phyloP scores from a whole-genome alignment of 1,140 invertebrate species.

The Callitettix versicolor region DNA sequence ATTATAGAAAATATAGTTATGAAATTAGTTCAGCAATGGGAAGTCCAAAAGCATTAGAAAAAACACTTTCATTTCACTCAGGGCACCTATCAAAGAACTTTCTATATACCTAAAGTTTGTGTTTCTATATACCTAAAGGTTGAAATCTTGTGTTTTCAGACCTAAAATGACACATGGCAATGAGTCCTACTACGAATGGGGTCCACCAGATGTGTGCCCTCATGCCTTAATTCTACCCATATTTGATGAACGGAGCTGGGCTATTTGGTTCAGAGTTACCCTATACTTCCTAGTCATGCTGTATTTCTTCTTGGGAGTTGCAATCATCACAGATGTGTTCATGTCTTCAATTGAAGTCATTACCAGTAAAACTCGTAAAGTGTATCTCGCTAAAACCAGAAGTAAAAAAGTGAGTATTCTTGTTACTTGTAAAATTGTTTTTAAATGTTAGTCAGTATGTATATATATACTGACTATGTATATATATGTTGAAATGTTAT shows the following conservation, averaged over 20 bases:
- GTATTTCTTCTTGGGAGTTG: slow-evolving; percentile 44
- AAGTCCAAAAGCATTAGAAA: too few relatives aligned
- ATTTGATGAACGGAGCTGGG: slow-evolving; percentile 44
- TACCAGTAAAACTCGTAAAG: slow-evolving; percentile 47
- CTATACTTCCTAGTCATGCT: slow-evolving; percentile 45
- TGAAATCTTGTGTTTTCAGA: too few relatives aligned
- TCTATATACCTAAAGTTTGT: too few relatives aligned
- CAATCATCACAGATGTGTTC: slow-evolving; percentile 53
- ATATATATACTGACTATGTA: too few relatives aligned
- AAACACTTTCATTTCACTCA: too few relatives aligned
- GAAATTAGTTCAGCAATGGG: too few relatives aligned
- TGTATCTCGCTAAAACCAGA: slow-evolving; percentile 29
- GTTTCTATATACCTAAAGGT: too few relatives aligned
- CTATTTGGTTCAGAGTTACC: slow-evolving; percentile 32
- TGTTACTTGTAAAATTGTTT: too few relatives aligned
- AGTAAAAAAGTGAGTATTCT: slow-evolving; percentile 20
- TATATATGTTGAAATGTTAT: too few relatives aligned
- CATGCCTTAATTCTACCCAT: slow-evolving; percentile 43
- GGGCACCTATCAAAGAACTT: too few relatives aligned
- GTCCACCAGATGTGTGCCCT: slow-evolving; percentile 33
- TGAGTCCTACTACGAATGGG: slow-evolving; percentile 21
- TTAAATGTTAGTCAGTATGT: too few relatives aligned
- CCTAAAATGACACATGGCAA: slow-evolving; percentile 8
- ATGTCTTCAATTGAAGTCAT: slow-evolving; percentile 56
- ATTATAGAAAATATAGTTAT: too few relatives aligned